phyloP scores from a whole-genome alignment of 2,888 invertebrate genomes.

The Agrochola circellaris region DNA sequence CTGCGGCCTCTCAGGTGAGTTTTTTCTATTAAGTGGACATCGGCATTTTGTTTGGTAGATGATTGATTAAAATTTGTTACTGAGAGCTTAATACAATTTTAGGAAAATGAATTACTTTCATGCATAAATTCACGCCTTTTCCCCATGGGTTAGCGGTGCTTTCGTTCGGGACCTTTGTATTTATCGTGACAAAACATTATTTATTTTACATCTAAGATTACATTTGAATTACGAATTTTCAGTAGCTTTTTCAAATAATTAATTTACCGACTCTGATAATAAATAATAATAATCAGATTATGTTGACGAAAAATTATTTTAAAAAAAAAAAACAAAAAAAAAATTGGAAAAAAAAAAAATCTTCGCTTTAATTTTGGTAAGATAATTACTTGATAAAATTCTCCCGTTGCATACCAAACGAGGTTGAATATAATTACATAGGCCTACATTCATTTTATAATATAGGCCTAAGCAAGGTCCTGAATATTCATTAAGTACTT shows the following conservation, averaged over 20 bases:
- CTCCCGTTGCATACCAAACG: constrained; percentile 35
- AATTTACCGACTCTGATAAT: background rate
- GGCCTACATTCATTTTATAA: constrained; percentile 42
- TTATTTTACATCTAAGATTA: background rate
- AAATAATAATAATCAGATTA: background rate
- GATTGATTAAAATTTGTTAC: background rate
- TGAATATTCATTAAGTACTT: constrained; percentile 60
- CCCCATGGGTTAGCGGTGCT: background rate
- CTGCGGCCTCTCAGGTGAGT: constrained; percentile 90
- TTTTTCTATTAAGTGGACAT: constrained; percentile 22
- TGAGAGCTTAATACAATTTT: background rate
- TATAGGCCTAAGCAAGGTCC: constrained; percentile 25
- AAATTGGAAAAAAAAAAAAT: background rate
- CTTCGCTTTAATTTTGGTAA: background rate
- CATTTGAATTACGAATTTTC: background rate
- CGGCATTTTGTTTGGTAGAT: constrained; percentile 12
- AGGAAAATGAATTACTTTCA: background rate
- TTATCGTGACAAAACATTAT: background rate
- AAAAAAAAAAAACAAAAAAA: background rate
- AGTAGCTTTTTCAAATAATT: background rate
- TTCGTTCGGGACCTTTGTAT: background rate
- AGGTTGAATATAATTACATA: constrained; percentile 38
- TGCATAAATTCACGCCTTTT: background rate
- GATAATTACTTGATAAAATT: constrained; percentile 20
- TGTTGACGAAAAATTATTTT: too few species aligned